A percentile compares a stretch with the other conserved stretches of the same genome.
Conservation (phyloP, 2,888 invertebrate genomes). For the Tenthredo mesomela region DNA sequence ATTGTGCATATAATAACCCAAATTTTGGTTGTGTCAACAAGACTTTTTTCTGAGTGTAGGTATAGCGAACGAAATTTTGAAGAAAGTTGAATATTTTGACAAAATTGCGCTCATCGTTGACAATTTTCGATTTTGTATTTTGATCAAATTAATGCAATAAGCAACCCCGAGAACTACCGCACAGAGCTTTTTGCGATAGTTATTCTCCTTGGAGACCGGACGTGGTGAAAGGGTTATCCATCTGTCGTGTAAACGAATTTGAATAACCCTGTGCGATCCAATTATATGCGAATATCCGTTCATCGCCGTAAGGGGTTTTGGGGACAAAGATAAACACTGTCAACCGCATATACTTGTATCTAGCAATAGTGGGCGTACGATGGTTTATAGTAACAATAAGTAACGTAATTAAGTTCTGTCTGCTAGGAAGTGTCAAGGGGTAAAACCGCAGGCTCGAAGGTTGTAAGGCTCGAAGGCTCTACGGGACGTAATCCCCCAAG, state of each 20-base stretch:
- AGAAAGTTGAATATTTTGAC: neutral
- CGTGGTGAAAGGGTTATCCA: neutral
- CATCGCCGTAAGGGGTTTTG: neutral
- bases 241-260: neutral
- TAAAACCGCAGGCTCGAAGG: conserved; percentile 6
- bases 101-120: neutral
- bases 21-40: too few species aligned
- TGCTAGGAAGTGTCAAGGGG: conserved; percentile 32
- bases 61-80: too few species aligned
- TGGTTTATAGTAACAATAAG: conserved; percentile 22
- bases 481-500: conserved; percentile 27
- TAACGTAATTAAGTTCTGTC: conserved; percentile 27
- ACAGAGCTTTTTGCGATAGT: neutral
- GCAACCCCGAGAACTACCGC: neutral
- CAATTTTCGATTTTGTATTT: neutral
- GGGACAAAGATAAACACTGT: conserved; percentile 17
- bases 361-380: neutral
- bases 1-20: too few species aligned
- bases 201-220: neutral
- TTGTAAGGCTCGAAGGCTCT: conserved; percentile 22
- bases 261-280: conserved; percentile 11
- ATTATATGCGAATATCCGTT: conserved; percentile 19
- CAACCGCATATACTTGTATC: neutral
- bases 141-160: neutral
- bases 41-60: too few species aligned